phyloP scores from a whole-genome alignment of 30 jellyfish, hydroid and myxozoan species.

The Hydractinia echinata region DNA sequence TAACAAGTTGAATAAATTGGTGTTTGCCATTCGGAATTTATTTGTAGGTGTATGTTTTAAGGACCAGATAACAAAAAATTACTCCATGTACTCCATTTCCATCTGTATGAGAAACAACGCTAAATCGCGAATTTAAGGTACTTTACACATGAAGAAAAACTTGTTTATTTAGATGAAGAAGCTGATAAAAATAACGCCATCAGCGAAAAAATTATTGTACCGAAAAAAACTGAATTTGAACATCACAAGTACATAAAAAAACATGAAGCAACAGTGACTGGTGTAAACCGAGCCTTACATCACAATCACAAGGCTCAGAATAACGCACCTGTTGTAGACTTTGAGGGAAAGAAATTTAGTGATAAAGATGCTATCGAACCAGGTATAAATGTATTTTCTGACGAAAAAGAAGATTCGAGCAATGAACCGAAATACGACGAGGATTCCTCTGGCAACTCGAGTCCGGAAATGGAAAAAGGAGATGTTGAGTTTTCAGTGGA shows the following conservation, averaged over 20 bases:
- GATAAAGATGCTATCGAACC: constrained; percentile 44
- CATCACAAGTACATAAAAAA: background rate
- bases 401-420: constrained; percentile 18
- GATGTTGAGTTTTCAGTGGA: background rate
- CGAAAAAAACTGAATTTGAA: background rate
- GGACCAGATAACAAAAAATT: no score
- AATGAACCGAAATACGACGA: constrained; percentile 31
- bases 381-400: constrained; percentile 35
- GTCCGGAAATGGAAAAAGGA: constrained; percentile 9
- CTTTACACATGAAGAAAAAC: no score
- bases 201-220: constrained; percentile 1
- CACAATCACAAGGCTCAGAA: background rate
- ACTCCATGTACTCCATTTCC: no score
- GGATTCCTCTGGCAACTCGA: constrained; percentile 37
- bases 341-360: constrained; percentile 23
- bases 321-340: constrained; percentile 5
- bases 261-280: background rate
- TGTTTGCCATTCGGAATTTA: no score
- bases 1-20: no score
- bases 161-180: no score
- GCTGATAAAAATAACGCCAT: no score
- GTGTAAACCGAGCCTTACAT: constrained; percentile 9
- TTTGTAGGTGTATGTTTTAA: no score
- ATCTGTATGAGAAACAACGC: no score
- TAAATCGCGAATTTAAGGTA: no score